Conservation (phyloP, 2,113 vertebrate species). For the Brachyistius frenatus region DNA sequence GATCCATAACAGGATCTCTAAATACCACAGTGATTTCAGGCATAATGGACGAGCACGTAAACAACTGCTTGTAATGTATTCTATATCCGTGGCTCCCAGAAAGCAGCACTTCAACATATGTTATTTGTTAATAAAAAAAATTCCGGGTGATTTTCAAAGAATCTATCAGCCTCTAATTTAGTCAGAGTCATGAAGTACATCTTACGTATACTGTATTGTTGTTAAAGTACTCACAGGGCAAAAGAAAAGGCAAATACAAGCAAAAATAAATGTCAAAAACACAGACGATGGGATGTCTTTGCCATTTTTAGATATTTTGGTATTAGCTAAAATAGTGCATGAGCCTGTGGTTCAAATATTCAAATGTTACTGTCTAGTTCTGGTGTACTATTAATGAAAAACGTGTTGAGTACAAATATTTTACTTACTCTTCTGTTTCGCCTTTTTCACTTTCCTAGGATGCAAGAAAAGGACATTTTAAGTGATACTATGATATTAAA, state of each 20-base stretch:
- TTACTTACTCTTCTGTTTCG: conserved; percentile 96
- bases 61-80: neutral
- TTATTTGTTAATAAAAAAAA: neutral
- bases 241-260: neutral
- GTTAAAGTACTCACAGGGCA: neutral
- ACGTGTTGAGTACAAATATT: conserved; percentile 4
- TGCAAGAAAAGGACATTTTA: conserved; percentile 31
- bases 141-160: neutral
- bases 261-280: neutral
- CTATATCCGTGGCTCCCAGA: neutral
- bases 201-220: neutral
- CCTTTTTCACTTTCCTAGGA: conserved; percentile 97
- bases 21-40: neutral
- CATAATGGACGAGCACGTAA: conserved; percentile 9
- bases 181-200: neutral
- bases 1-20: neutral
- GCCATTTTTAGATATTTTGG: too few relatives aligned
- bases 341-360: neutral
- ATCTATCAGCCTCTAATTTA: neutral
- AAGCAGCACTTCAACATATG: neutral
- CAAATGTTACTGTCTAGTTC: neutral
- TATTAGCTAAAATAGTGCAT: neutral
- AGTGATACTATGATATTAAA: neutral
- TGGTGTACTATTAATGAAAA: neutral
- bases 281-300: neutral